A percentile compares a stretch with the other conserved stretches of the same genome.
These are phyloP conservation scores for Hydrozoanthus tunicans DNA, from an alignment of 64 coral and sea anemone genomes.

Conservation along the genomic window DNA sequence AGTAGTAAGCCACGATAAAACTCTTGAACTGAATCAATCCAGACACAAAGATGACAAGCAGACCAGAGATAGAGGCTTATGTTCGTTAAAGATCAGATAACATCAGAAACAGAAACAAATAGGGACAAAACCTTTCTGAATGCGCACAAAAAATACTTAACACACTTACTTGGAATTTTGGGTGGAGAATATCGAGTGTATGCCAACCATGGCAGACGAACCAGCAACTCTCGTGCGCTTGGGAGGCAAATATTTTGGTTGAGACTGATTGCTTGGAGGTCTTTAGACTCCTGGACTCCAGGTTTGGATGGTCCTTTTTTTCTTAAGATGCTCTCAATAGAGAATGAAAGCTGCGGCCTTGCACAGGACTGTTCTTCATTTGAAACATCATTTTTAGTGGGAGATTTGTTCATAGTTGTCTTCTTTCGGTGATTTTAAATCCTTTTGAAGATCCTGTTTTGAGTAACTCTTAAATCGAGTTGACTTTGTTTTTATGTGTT, in stretches of 20 bases:
- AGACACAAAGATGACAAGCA: too few species aligned
- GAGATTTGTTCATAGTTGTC: background rate
- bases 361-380: background rate
- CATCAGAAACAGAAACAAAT: background rate
- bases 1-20: too few species aligned
- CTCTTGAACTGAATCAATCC: too few species aligned
- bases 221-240: background rate
- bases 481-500: constrained; percentile 37
- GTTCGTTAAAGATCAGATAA: background rate
- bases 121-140: background rate
- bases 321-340: constrained; percentile 34
- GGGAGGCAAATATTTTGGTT: background rate
- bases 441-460: background rate
- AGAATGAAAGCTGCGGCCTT: constrained; percentile 20
- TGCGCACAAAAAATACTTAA: background rate
- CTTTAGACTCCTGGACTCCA: background rate
- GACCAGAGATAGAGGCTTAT: background rate
- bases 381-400: constrained; percentile 9
- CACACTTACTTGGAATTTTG: constrained; percentile 56
- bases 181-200: constrained; percentile 49
- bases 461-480: background rate
- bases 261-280: background rate
- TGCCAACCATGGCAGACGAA: constrained; percentile 38
- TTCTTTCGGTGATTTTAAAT: background rate
- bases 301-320: background rate